Evolutionary conservation across 2,888 invertebrate species (phyloP).

Genomic region (Neoascia interrupta): DNA sequence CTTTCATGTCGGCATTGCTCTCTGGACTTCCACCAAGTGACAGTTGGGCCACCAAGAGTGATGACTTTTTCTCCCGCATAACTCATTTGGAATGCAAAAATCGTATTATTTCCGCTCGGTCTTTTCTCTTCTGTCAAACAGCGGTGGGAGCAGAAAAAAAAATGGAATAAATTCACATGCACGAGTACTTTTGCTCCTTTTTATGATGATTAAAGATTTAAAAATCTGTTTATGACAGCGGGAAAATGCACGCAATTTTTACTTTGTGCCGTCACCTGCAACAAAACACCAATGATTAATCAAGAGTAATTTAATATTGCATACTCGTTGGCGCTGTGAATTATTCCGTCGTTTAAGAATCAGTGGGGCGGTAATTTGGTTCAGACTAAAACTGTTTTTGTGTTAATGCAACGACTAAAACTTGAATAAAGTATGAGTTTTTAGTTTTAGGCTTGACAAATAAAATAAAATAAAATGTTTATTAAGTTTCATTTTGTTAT

Average conservation of each 20-base stretch:
- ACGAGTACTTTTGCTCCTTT: conserved; percentile 13
- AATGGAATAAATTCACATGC: too few species aligned
- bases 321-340: conserved; percentile 43
- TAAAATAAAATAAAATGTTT: too few species aligned
- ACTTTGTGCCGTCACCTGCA: conserved; percentile 28
- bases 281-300: conserved; percentile 50
- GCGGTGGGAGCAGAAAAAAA: background rate
- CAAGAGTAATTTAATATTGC: conserved; percentile 61
- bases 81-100: conserved; percentile 26
- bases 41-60: conserved; percentile 1
- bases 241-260: conserved; percentile 8
- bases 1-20: too few species aligned
- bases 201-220: conserved; percentile 67
- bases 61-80: conserved; percentile 2
- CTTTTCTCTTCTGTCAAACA: conserved; percentile 2
- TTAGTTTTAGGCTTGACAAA: too few species aligned
- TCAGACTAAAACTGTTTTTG: conserved; percentile 3
- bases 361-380: conserved; percentile 26
- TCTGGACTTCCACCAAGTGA: too few species aligned
- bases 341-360: conserved; percentile 26
- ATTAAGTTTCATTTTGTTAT: too few species aligned
- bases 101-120: conserved; percentile 29
- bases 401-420: too few species aligned
- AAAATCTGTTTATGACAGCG: conserved; percentile 60
- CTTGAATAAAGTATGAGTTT: too few species aligned